Evolutionary conservation across 2,113 vertebrate species (phyloP), one percentile per base, ranked within the genome.

Genomic region (Upupa epops): DNA sequence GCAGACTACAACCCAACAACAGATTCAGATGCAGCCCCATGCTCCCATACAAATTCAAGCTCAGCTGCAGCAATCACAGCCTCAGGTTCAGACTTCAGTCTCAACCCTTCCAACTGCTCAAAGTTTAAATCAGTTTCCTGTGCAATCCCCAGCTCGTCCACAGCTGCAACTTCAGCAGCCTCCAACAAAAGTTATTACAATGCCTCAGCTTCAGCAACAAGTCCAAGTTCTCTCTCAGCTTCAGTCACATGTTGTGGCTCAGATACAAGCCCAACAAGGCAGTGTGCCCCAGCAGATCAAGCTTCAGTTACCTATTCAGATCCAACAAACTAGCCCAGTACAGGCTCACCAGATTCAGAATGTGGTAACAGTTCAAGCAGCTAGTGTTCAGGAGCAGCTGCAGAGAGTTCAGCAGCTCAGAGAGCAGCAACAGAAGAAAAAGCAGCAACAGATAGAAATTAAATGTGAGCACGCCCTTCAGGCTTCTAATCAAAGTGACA

Each of bases 341-440:
- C 98, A 99, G 94, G 91, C 98, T 40, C 98, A 98, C 94, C 99
- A 98, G 95, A 97, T 98, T 94, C 98, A 99, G 97, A 99, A 98
- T 86, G 98, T 99, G 97, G 98, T 99, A 86, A 97, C 98, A 76
- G 98, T 99, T 94, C 99, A 99, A 97, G 98, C 98, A 45, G 97
- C 98, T 87, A 98, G 98, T 56, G 98, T 99, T 77, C 98, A 99
- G 96, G 99, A 99, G 97, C 99, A 99, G 95, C 98, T 99, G 89
- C 98, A 99, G 83, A 97, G 98, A 96, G 99, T 98, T 97, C 98
- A 99, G 97, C 99, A 99, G 97, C 98, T 99, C 95, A 97, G 98
- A 96, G 98, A 99, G 58, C 99, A 99, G 96, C 98, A 98, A 81
- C 98, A 98, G 95, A 98, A 98, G 98, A 98, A 98, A 97, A 98